These are phyloP conservation scores for Eilema depressum DNA, from an alignment of 2,888 invertebrate genomes.

Conservation along the genomic window DNA sequence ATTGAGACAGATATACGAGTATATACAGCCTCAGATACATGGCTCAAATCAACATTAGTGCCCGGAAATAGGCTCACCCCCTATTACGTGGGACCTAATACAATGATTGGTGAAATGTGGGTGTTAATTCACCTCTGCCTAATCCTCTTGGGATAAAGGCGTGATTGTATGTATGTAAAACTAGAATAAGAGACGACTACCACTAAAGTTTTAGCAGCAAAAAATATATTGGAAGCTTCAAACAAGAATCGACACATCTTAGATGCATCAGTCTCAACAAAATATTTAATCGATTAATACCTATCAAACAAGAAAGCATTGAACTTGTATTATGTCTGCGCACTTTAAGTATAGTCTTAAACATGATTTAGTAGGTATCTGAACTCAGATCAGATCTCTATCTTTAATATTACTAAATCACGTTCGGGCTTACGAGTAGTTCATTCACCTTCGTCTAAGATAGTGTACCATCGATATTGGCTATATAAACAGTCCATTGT, in stretches of 20 bases:
- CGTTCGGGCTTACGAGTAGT: slow-evolving; percentile 45
- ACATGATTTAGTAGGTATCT: slow-evolving; percentile 43
- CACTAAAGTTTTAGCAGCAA: not conserved
- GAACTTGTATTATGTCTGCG: slow-evolving; percentile 38
- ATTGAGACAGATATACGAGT: too few relatives aligned
- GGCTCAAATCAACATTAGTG: too few relatives aligned
- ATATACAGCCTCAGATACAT: too few relatives aligned
- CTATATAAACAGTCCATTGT: slow-evolving; percentile 55
- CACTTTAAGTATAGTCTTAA: slow-evolving; percentile 28
- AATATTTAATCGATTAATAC: slow-evolving; percentile 27
- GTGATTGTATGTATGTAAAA: too few relatives aligned
- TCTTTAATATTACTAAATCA: slow-evolving; percentile 48
- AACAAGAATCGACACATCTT: not conserved
- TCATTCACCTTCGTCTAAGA: slow-evolving; percentile 46
- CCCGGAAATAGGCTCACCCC: too few relatives aligned
- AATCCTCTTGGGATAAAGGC: too few relatives aligned
- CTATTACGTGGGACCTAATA: too few relatives aligned
- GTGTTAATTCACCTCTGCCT: too few relatives aligned
- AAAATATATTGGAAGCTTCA: not conserved
- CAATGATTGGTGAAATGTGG: too few relatives aligned
- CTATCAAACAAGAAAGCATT: slow-evolving; percentile 34
- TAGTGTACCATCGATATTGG: slow-evolving; percentile 41
- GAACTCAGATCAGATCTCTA: slow-evolving; percentile 42
- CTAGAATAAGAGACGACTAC: too few relatives aligned
- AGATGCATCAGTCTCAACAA: not conserved